Evolutionary conservation across 2,888 invertebrate genomes (phyloP).

Genomic region (Nemoura dubitans): DNA sequence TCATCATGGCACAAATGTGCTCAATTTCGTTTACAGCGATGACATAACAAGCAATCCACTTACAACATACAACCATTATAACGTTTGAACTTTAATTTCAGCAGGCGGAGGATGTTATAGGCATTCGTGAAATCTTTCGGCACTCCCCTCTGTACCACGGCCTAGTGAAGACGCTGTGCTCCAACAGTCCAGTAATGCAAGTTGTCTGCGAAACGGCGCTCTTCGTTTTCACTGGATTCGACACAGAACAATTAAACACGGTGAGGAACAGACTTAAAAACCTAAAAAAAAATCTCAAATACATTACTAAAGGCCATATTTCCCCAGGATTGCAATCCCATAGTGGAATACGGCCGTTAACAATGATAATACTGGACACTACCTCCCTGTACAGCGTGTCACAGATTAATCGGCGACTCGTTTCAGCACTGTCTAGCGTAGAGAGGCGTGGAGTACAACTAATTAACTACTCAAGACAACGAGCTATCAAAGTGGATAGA

Average conservation of each 20-base stretch:
- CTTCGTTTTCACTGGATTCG: constrained; percentile 69
- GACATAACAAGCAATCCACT: neutral
- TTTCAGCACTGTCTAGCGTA: no score
- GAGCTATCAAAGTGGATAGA: no score
- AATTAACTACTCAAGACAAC: no score
- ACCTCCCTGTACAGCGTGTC: no score
- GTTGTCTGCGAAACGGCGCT: constrained; percentile 68
- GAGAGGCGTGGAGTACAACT: no score
- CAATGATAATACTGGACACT: no score
- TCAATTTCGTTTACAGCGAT: no score
- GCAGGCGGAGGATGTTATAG: constrained; percentile 48
- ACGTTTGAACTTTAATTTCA: neutral
- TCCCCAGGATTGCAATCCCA: no score
- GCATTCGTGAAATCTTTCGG: constrained; percentile 59
- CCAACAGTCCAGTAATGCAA: constrained; percentile 60
- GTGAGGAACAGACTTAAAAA: constrained; percentile 56
- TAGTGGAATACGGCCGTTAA: no score
- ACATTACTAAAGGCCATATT: no score
- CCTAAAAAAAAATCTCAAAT: no score
- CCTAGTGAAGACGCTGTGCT: constrained; percentile 59
- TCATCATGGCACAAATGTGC: neutral
- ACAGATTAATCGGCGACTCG: neutral
- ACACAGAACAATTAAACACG: constrained; percentile 66
- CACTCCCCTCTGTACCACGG: constrained; percentile 52
- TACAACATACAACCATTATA: constrained; percentile 17